Evolutionary conservation across 1,140 invertebrate genomes (phyloP), one percentile per base, ranked within the genome.

Genomic region (Parapsyche elsis): DNA sequence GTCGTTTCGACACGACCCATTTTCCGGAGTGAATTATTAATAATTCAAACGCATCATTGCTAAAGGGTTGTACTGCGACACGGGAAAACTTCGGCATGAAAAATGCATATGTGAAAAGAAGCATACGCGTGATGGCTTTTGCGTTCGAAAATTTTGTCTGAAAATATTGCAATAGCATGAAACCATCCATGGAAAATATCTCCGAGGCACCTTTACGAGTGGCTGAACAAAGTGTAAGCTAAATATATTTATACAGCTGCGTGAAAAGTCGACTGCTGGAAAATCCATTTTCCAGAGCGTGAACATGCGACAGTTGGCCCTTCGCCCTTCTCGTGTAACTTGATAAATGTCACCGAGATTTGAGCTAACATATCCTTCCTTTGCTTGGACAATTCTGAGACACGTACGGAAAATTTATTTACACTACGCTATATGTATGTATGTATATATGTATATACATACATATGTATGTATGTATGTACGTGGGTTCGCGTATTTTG

Each of bases 1-100:
- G 64, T 67, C 23, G 64, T 67, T 67, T 67, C 24, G 64, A 26
- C 64, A 67, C 64, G 64, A 24, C 21, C 24, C 64, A 67, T 67
- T 26, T 26, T 67, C 64, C 23, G 9, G 23, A 67, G 24, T 23
- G 64, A 67, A 67, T 23, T n/a, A 23, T 67, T 67, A 67, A 67
- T 67, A 67, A 67, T 67, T 67, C 64, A 67, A 21, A 16, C 7
- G 57, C 57, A 19, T 19, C 57, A 21, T 61, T 61, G 57, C 57
- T 19, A 23, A 67, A 67, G 24, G 24, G 24, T 26, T 26, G 24
- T 30, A 19, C 24, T 53, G 49, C 49, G 49, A 14, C 49, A 16
- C 16, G 49, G 10, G 49, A 53, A 5, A 14, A 12, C 49, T 53
- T 53, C 49, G 16, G 2, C 49, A 10, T 2, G 16, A 14, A 53